Evolutionary conservation across 92 coral and sea anemone species (phyloP), one percentile per base, ranked within the genome.

Genomic region (Palythoa grandis): DNA sequence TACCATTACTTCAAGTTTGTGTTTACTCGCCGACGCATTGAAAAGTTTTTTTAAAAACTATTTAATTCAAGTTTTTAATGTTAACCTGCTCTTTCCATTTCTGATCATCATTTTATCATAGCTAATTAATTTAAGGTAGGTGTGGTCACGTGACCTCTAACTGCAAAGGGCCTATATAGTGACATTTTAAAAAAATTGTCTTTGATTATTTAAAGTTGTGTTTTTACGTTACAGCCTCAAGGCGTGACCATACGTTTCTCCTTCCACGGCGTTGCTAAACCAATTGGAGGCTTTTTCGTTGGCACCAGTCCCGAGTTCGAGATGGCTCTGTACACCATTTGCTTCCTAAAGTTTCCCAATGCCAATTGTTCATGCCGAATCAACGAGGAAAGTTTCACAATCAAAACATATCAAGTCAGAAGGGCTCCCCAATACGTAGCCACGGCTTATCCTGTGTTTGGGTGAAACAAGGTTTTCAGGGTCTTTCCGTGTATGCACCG

Each of bases 271-370:
- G 89, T 86, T 19, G 54, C 57, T 14, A 86, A 86, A 13, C 89
- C 89, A 8, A 77, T 77, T n/a, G 89, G 89, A 14, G 89, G 89
- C 10, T 86, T 86, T 56, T 86, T 86, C 19, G 53, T 86, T 0
- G 89, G 89, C 3, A 86, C 89, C 0, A 58, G 76, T 29, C 89
- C 89, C 16, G 85, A 23, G 37, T 86, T 86, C 68, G 89, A 86
- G 35, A 77, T 86, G 76, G 89, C 89, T 13, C 89, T 86, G 19
- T 86, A 86, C 77, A 86, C 85, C 7, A 68, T 77, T 15, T 86
- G 89, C 37, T 86, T 86, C 58, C 89, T 86, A 67, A 86, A 86
- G 86, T 86, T 86, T 70, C 89, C 89, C 8, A 70, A 78, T 47
- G 78, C 77, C 19, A 54, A 65, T 35, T 86, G 89, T 43, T 43